Percentiles rank a stretch among this genome's conserved stretches.
These are phyloP conservation scores for Scophthalmus maximus DNA, from an alignment of 2,113 vertebrate genomes.

Conservation along the genomic window DNA sequence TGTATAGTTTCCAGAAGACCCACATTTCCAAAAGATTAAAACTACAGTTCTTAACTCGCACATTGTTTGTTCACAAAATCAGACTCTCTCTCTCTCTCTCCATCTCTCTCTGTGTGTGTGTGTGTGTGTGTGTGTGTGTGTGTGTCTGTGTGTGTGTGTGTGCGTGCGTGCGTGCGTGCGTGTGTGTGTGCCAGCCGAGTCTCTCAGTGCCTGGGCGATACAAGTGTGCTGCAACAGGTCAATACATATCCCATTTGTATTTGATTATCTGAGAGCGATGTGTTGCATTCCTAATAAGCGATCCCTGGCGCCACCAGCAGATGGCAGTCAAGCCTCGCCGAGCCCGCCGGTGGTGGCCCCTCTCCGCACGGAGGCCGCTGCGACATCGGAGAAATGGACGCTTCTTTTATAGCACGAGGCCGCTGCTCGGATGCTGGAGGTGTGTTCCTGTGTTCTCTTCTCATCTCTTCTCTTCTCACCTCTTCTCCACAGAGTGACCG, in stretches of 20 bases:
- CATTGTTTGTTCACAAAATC: background rate
- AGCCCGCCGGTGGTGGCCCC: background rate
- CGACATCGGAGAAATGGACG: conserved; percentile 25
- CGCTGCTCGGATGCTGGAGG: conserved; percentile 17
- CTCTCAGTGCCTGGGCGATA: conserved; percentile 2
- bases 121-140: background rate
- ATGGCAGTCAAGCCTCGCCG: conserved; percentile 77
- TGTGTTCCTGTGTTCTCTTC: conserved; percentile 8
- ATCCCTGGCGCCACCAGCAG: conserved; percentile 55
- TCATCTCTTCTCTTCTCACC: background rate
- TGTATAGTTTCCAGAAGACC: conserved; percentile 32
- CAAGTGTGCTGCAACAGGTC: conserved; percentile 46
- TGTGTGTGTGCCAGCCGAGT: background rate
- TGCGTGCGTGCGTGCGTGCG: background rate
- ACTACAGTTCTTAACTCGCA: background rate
- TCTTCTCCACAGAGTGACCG: too few relatives aligned
- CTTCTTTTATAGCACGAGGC: conserved; percentile 17
- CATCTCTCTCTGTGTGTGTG: background rate
- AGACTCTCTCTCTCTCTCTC: background rate
- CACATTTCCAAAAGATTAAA: background rate
- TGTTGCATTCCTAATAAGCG: conserved; percentile 38
- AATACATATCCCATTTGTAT: conserved; percentile 56
- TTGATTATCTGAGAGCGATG: conserved; percentile 48
- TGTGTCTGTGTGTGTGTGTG: background rate
- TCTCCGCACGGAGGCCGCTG: background rate